Percentiles rank a stretch among this genome's conserved stretches.
Evolutionary conservation across 2,888 invertebrate species (phyloP).

Genomic region (Pteria penguin): DNA sequence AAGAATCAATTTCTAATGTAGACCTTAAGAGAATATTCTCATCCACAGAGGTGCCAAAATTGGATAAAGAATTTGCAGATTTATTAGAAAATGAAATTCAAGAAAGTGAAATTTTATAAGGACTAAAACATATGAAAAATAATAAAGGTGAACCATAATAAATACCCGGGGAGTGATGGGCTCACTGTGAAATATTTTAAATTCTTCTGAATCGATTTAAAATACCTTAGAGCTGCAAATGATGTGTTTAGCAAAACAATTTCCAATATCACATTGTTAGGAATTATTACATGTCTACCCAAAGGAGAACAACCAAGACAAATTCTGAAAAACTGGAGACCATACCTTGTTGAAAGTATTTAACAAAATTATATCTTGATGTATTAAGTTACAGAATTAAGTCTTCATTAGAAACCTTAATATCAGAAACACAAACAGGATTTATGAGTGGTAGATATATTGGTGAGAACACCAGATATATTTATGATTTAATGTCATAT

Average conservation of each 20-base stretch:
- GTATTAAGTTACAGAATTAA: conserved; percentile 2
- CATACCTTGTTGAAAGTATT: no score
- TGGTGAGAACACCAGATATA: no score
- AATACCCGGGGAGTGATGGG: neutral
- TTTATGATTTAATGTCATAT: neutral
- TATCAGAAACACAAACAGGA: neutral
- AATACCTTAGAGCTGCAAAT: no score
- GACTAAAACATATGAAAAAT: no score
- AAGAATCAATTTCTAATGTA: neutral
- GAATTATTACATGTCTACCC: no score
- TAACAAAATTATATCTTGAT: neutral
- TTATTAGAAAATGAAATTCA: neutral
- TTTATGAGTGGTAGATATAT: no score
- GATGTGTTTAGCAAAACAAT: no score
- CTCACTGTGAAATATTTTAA: neutral
- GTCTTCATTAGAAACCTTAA: neutral
- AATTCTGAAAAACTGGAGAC: neutral
- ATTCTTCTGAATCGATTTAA: neutral
- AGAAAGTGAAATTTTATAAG: neutral
- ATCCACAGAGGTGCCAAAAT: neutral
- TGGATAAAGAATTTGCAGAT: neutral
- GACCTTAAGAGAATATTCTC: no score
- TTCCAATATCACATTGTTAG: no score
- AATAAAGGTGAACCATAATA: neutral
- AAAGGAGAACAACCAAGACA: neutral